Evolutionary conservation across 2,888 invertebrate species (phyloP).

Genomic region (Tineola bisselliella): DNA sequence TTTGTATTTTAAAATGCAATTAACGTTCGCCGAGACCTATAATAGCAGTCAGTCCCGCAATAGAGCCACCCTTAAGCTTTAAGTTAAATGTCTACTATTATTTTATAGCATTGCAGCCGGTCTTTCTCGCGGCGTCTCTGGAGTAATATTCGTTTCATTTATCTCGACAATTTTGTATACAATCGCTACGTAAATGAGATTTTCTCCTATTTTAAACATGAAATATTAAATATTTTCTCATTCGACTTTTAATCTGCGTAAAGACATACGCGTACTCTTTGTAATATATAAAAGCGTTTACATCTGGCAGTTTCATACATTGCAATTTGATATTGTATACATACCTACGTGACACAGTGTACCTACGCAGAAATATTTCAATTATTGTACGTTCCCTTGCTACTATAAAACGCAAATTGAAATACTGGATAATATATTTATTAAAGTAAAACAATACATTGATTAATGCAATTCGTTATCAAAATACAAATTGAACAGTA

Average conservation of each 20-base stretch:
- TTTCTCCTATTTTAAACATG: neutral
- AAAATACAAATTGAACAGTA: neutral
- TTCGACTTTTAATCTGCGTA: too few relatives aligned
- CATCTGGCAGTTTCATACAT: too few relatives aligned
- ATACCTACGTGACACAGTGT: too few relatives aligned
- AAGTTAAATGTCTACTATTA: constrained; percentile 29
- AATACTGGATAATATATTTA: too few relatives aligned
- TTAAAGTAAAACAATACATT: neutral
- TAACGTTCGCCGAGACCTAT: neutral
- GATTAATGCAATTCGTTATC: neutral
- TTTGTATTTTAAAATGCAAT: constrained; percentile 9
- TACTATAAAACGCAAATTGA: too few relatives aligned
- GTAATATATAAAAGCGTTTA: too few relatives aligned
- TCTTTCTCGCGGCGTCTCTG: constrained; percentile 25
- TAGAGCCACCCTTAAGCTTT: constrained; percentile 15
- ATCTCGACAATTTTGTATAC: constrained; percentile 26
- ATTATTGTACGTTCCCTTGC: too few relatives aligned
- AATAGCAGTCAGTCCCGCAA: neutral
- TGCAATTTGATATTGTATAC: too few relatives aligned
- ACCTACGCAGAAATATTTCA: too few relatives aligned
- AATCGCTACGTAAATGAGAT: constrained; percentile 18
- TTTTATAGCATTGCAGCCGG: constrained; percentile 21
- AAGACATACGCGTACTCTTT: too few relatives aligned
- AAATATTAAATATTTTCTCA: neutral
- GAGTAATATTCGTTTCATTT: constrained; percentile 34